Evolutionary conservation across 2,888 invertebrate species (phyloP).

Genomic region (Melieria picta): DNA sequence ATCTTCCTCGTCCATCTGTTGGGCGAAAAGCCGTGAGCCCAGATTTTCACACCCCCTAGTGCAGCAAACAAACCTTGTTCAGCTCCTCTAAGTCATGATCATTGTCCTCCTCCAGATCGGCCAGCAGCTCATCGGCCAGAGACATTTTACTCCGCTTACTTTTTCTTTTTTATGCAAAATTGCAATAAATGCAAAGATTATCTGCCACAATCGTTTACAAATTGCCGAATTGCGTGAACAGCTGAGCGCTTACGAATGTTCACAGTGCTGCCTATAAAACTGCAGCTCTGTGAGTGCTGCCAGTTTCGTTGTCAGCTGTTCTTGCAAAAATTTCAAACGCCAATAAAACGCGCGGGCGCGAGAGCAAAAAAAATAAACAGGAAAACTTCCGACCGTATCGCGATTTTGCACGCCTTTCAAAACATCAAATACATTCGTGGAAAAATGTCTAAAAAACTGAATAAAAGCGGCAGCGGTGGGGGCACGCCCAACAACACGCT

Average conservation of each 20-base stretch:
- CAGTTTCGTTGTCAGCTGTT: no score
- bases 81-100: slow-evolving; percentile 73
- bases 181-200: neutral
- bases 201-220: slow-evolving; percentile 13
- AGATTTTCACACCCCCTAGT: neutral
- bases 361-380: neutral
- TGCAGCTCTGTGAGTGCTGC: neutral
- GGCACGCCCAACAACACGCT: slow-evolving; percentile 70
- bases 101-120: slow-evolving; percentile 96
- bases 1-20: slow-evolving; percentile 57
- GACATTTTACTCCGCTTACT: slow-evolving; percentile 76
- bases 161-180: neutral
- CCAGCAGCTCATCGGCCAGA: slow-evolving; percentile 95
- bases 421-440: no score
- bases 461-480: slow-evolving; percentile 49
- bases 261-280: neutral
- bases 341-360: slow-evolving; percentile 17
- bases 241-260: slow-evolving; percentile 3
- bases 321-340: slow-evolving; percentile 12
- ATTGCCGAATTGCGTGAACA: neutral
- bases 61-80: slow-evolving; percentile 61
- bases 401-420: no score
- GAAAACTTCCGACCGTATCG: neutral
- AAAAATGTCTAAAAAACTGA: slow-evolving; percentile 58
- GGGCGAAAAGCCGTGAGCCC: slow-evolving; percentile 23